phyloP scores from a whole-genome alignment of 2,797 vertebrate species.

The Megaceryle alcyon region DNA sequence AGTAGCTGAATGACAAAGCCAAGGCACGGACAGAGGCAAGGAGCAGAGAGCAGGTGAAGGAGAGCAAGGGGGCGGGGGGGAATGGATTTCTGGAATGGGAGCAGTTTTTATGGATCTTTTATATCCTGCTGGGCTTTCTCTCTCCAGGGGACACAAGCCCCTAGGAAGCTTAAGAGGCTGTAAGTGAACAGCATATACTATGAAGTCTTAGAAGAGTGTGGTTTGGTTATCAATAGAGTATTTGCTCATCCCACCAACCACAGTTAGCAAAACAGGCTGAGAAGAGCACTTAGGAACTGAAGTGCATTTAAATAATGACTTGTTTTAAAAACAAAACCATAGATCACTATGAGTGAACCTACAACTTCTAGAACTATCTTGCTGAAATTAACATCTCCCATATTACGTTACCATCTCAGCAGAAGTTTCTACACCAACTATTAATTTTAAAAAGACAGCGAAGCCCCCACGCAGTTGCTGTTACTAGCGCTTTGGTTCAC shows the following conservation, averaged over 20 bases:
- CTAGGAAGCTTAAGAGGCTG: background rate
- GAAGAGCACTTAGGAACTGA: constrained; percentile 3
- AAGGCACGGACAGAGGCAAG: background rate
- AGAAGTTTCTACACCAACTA: background rate
- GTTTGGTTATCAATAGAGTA: background rate
- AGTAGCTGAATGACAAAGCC: background rate
- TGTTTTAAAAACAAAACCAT: background rate
- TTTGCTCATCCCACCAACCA: background rate
- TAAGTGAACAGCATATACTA: rapidly evolving
- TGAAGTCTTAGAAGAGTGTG: background rate
- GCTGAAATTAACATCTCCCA: background rate
- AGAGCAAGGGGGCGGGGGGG: background rate
- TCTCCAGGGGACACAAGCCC: background rate
- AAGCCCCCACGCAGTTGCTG: background rate
- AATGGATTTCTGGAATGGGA: background rate
- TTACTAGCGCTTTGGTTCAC: background rate
- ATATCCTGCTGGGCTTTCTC: background rate
- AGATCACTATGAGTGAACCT: background rate
- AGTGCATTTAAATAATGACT: background rate
- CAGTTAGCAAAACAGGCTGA: background rate
- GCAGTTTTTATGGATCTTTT: background rate
- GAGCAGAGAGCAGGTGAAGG: background rate
- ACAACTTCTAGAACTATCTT: background rate
- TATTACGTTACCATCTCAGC: background rate
- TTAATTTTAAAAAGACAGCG: background rate